Base-by-base conservation (phyloP, 1,140 invertebrate genomes). In the Zaprionus lachaisei region DNA sequence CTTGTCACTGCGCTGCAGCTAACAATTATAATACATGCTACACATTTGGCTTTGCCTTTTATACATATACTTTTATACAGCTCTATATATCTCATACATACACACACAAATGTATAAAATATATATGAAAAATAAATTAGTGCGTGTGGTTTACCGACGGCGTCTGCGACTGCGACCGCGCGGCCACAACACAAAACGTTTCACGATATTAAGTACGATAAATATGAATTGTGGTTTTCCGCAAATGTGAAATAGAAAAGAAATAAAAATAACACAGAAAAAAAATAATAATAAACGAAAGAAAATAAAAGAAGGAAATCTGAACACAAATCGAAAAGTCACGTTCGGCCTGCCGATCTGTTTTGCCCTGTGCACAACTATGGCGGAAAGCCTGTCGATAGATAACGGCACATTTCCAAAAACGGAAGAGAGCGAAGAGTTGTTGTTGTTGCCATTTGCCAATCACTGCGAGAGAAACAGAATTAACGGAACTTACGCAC, bases 321-420 rank as follows among this genome's bases (percentile, higher is more conserved):
- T 47, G 11, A 24, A 22, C 22, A 22, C 24, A 47, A 38, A 31
- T 57, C 56, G 11, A 55, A 44, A n/a, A 51, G 51, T 54, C 72
- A 61, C 72, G 58, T 63, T 74, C 72, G 72, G 72, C 58, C 72
- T 20, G 72, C 66, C 72, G 72, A 63, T 70, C 58, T 56, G 14
- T 15, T 57, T 38, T 57, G 31, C 34, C 22, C 28, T 14, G 22
- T 14, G n/a, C 41, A 54, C 31, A 69, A 20, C 28, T 12, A 71
- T 34, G 37, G 47, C 47, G 47, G 11, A 61, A 31, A 31, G 24
- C 17, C 24, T 38, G 34, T 11, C 31, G 31, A 9, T 22, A 66
- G 64, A 41, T 74, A 75, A 75, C 72, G 72, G 72, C 58, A 75
- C 15, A 63, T 64, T 22, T 60, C 63, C 70, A 60, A 57, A 47